Conservation (phyloP, 1,140 invertebrate genomes). For the Chironomus striatipennis region DNA sequence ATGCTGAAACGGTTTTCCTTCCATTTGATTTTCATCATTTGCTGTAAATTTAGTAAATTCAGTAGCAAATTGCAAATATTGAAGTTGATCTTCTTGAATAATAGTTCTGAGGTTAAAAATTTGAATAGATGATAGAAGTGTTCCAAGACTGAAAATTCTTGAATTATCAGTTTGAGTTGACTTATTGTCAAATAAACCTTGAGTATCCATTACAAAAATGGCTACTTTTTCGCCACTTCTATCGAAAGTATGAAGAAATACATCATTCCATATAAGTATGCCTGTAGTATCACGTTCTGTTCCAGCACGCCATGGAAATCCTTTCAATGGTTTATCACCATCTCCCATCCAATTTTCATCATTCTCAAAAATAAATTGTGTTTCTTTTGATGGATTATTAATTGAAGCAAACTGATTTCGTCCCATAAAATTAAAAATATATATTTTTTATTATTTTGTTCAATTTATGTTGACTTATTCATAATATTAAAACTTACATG, state of each 20-base stretch:
- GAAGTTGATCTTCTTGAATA: constrained; percentile 60
- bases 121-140: constrained; percentile 55
- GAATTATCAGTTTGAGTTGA: too few relatives aligned
- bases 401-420: too few relatives aligned
- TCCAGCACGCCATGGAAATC: constrained; percentile 50
- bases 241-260: constrained; percentile 45
- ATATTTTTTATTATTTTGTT: not conserved
- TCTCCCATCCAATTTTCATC: constrained; percentile 42
- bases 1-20: constrained; percentile 55
- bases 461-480: constrained; percentile 47
- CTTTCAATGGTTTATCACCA: constrained; percentile 38
- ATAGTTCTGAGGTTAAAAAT: constrained; percentile 57
- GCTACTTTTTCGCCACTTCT: constrained; percentile 43
- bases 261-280: constrained; percentile 59
- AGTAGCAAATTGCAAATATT: too few relatives aligned
- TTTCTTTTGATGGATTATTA: not conserved
- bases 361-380: not conserved
- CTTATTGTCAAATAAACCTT: constrained; percentile 62
- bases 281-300: constrained; percentile 58
- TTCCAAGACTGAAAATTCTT: constrained; percentile 57
- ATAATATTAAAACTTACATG: constrained; percentile 41
- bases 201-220: constrained; percentile 59
- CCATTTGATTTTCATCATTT: constrained; percentile 46
- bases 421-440: too few relatives aligned
- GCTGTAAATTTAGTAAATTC: constrained; percentile 63